Evolutionary conservation across 2,113 vertebrate genomes (phyloP).

Genomic region (Brachypodius melanocephalos): DNA sequence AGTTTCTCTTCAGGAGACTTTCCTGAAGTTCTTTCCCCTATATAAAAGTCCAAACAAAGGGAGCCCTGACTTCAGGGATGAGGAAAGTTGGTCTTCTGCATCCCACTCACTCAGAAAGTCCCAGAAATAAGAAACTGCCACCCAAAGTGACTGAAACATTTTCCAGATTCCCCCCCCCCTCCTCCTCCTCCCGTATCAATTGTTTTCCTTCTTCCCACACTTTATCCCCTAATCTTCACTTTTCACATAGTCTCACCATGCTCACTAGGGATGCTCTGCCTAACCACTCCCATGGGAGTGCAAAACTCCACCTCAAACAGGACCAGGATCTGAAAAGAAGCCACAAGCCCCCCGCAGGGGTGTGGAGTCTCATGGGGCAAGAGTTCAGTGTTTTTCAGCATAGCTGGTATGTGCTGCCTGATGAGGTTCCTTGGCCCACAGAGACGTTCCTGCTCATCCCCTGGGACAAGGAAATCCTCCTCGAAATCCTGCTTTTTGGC

Average conservation of each 20-base stretch:
- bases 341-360: accelerated
- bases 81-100: neutral
- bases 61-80: neutral
- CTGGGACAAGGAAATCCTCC: neutral
- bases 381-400: accelerated
- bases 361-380: neutral
- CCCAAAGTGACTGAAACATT: neutral
- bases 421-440: neutral
- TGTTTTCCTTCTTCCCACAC: neutral
- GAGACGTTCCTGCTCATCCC: neutral
- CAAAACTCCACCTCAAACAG: neutral
- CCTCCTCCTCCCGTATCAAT: neutral
- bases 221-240: neutral
- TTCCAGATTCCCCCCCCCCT: neutral
- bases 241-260: neutral
- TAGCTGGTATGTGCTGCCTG: neutral
- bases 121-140: neutral
- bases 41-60: neutral
- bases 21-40: neutral
- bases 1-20: neutral
- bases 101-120: neutral
- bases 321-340: neutral
- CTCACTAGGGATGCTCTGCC: neutral
- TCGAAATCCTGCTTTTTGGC: neutral
- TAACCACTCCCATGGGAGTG: neutral